A percentile compares a stretch with the other conserved stretches of the same genome.
Conservation (phyloP, 2,888 invertebrate genomes). For the Phortica magna region DNA sequence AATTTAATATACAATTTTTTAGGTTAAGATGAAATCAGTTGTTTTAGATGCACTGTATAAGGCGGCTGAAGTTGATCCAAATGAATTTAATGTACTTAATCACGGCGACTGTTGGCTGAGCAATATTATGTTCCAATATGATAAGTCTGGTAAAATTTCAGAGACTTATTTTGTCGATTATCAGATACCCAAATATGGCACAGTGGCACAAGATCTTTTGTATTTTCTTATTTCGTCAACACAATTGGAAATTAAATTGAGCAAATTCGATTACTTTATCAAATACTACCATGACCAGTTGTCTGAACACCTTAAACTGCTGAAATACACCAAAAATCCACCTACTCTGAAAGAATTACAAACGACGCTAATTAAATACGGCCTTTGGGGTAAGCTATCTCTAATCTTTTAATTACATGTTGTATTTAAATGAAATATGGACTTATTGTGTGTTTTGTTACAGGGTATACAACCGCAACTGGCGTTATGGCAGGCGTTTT, state of each 20-base stretch:
- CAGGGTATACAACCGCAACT: constrained; percentile 35
- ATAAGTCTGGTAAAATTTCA: constrained; percentile 48
- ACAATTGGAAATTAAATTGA: constrained; percentile 59
- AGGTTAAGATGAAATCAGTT: constrained; percentile 22
- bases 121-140: constrained; percentile 70
- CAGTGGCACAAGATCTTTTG: constrained; percentile 64
- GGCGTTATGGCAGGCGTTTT: constrained; percentile 59
- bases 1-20: background rate
- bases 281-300: constrained; percentile 42
- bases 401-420: background rate
- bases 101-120: constrained; percentile 71
- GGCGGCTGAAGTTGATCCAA: constrained; percentile 44
- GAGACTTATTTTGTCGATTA: constrained; percentile 67
- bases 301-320: constrained; percentile 6
- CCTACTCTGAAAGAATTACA: constrained; percentile 16
- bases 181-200: constrained; percentile 62
- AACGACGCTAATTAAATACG: background rate
- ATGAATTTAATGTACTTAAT: constrained; percentile 66
- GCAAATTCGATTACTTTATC: constrained; percentile 68
- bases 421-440: background rate
- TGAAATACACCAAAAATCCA: background rate
- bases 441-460: background rate
- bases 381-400: background rate
- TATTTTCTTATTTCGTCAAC: constrained; percentile 68
- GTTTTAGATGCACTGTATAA: constrained; percentile 11